Base-by-base conservation (phyloP, 2,113 vertebrate species). In the Nesoenas mayeri region DNA sequence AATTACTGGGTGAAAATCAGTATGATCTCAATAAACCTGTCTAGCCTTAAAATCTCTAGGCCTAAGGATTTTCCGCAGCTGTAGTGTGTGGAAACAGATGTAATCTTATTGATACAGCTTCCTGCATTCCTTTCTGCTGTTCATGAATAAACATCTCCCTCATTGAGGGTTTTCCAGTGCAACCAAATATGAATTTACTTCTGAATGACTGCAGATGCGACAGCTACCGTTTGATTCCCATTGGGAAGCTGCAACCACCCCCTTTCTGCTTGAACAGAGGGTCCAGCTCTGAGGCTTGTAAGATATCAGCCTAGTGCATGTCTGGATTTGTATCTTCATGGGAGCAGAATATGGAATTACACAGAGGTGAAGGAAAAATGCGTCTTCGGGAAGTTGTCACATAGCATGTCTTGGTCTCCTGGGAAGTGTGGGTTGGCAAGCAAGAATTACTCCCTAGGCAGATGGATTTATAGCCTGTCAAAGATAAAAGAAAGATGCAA, bases 371-470 rank as follows among this genome's bases (percentile, higher is more conserved):
- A 83, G 44, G 40, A 54, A 77, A 94, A 96, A n/a, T 22, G 2
- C 32, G 32, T 86, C 88, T 91, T 81, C 0, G 2, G 65, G 77
- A 95, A 91, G 65, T 64, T 75, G 40, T 60, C 95, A 84, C 50
- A 10, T 58, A 67, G 70, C 32, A 6, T 57, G 14, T 26, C 77
- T 87, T 53, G 65, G 56, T 96, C 89, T 93, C 89, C 62, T 64
- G 80, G 91, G 92, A 92, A 75, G 86, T 3, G 83, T 95, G 77
- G 88, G 91, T 17, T 94, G 83, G 66, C 70, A 89, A 94, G 61
- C 32, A 57, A 86, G 62, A 77, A 69, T 92, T 92, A 87, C 80
- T 95, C 79, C 88, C 1, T 5, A 26, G 3, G 83, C 83, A 72
- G 53, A 42, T 38, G n/a, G 90, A 95, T 94, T 91, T 88, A 89